These are phyloP conservation scores for Penaeus monodon DNA, from an alignment of 2,888 invertebrate species.

Conservation along the genomic window DNA sequence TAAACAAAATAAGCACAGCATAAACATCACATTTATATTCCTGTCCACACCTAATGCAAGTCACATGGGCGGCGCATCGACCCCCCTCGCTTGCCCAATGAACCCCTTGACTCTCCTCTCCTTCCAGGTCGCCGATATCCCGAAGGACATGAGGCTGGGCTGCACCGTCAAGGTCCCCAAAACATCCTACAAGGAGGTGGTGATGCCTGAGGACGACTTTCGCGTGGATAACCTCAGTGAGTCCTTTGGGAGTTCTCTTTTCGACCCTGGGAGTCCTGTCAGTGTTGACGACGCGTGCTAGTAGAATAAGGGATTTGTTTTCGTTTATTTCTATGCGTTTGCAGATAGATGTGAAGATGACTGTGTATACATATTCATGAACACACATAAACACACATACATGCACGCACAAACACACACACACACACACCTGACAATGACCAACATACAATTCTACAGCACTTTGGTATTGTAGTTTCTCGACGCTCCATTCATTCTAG, in stretches of 20 bases:
- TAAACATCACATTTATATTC: neutral
- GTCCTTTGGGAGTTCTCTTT: neutral
- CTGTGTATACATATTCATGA: too few species aligned
- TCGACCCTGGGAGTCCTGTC: neutral
- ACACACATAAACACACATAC: too few species aligned
- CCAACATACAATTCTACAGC: too few species aligned
- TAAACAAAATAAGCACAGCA: neutral
- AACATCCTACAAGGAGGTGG: slow-evolving; percentile 56
- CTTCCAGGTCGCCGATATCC: slow-evolving; percentile 48
- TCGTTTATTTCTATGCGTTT: too few species aligned
- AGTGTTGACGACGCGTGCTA: neutral
- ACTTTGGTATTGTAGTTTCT: too few species aligned
- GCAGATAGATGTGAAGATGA: too few species aligned
- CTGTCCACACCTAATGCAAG: too few species aligned
- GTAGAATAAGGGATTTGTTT: neutral
- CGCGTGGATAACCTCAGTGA: slow-evolving; percentile 52
- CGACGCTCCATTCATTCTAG: too few species aligned
- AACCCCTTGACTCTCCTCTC: neutral
- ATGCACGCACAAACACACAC: too few species aligned
- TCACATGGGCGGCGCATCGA: neutral
- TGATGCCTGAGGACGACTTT: slow-evolving; percentile 60
- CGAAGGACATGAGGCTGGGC: slow-evolving; percentile 48
- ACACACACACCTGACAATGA: too few species aligned
- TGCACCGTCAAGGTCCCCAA: slow-evolving; percentile 59
- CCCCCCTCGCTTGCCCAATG: too few species aligned